Evolutionary conservation across 2,888 invertebrate genomes (phyloP).

Genomic region (Atrina japonica): DNA sequence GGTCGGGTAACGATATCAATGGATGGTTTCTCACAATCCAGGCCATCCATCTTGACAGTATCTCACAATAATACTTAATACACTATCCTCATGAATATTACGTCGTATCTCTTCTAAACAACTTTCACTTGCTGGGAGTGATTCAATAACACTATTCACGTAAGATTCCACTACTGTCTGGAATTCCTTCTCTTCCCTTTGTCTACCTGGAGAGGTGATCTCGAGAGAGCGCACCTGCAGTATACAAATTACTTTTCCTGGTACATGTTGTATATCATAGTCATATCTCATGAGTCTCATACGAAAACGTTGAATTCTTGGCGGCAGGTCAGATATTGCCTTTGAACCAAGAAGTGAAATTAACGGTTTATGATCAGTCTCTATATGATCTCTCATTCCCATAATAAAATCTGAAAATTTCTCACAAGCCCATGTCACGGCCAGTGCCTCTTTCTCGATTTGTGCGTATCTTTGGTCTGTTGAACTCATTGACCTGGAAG

Average conservation of each 20-base stretch:
- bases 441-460: conserved; percentile 55
- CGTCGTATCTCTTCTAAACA: conserved; percentile 34
- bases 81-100: conserved; percentile 10
- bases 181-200: too few species aligned
- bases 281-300: conserved; percentile 68
- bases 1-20: conserved; percentile 1
- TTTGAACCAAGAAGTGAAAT: conserved; percentile 75
- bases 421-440: conserved; percentile 64
- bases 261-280: conserved; percentile 55
- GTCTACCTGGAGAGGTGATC: too few species aligned
- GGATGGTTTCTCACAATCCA: conserved; percentile 16
- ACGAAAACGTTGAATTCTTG: conserved; percentile 76
- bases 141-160: too few species aligned
- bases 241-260: conserved; percentile 32
- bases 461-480: conserved; percentile 62
- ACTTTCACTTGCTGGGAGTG: too few species aligned
- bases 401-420: conserved; percentile 73
- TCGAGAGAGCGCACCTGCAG: conserved; percentile 43
- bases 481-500: conserved; percentile 69
- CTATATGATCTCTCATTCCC: conserved; percentile 68
- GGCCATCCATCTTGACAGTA: too few species aligned
- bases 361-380: conserved; percentile 79
- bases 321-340: conserved; percentile 74
- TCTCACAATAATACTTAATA: conserved; percentile 1
- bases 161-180: too few species aligned